Evolutionary conservation across 1,140 invertebrate genomes (phyloP), one percentile per base, ranked within the genome.

Genomic region (Eriocheir sinensis): DNA sequence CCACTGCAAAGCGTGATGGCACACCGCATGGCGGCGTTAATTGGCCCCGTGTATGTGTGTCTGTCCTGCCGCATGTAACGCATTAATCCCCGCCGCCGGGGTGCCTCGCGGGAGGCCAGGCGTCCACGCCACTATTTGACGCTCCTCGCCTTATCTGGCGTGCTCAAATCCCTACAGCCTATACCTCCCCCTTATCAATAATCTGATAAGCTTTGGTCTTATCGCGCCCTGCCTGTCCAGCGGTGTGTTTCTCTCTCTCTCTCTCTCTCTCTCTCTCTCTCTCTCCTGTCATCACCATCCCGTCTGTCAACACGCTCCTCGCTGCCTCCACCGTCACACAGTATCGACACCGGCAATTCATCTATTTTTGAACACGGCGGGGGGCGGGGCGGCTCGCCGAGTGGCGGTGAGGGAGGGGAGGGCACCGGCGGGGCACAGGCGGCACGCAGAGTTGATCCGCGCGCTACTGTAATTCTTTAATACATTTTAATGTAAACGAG

Each of bases 401-500:
- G 60, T 3, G 27, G 2, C 2, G 60, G 60, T n/a, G 81, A 27
- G 27, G 79, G 79, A 12, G 41, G 88, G 60, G 60, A 48, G 44
- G 44, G 44, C 4, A 48, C 15, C 4, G 44, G 44, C 4, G 44
- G 15, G 44, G 44, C 4, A 48, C 15, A 15, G 44, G 44, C 4
- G 4, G 4, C 4, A n/a, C 60, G 60, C 60, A n/a, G 60, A 92
- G 91, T 81, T 81, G 91, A 48, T 40, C 91, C 60, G 79, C 32
- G 36, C 72, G 79, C 72, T 27, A 41, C 72, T 40, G 91, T 93
- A 93, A 93, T 85, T 85, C 91, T 93, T 93, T 93, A 93, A 93
- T 93, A 93, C 91, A 86, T 85, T 93, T 85, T 85, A 93, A 93
- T 93, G 91, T 93, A 93, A 53, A 93, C 30, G 91, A 93, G 91